A percentile compares a stretch with the other conserved stretches of the same genome.
Evolutionary conservation across 2,888 invertebrate genomes (phyloP).

Genomic region (Sicus ferrugineus): DNA sequence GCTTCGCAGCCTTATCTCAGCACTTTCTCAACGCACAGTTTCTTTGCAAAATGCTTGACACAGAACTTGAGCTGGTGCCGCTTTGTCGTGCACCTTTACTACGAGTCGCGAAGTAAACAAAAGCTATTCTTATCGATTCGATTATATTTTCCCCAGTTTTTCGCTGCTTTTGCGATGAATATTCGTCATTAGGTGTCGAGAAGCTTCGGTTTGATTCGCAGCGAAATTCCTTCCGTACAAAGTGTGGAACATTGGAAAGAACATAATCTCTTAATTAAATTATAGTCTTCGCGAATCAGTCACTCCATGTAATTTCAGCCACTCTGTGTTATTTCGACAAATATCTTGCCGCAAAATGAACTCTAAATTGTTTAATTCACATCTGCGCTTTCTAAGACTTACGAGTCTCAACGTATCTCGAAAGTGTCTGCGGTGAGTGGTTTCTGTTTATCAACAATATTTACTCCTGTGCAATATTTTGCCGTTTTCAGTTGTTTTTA

Average conservation of each 20-base stretch:
- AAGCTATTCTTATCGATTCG: too few relatives aligned
- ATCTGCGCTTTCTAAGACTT: conserved; percentile 32
- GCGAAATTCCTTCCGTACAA: not conserved
- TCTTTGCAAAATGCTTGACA: too few relatives aligned
- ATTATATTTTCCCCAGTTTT: too few relatives aligned
- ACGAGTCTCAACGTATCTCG: conserved; percentile 7
- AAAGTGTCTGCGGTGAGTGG: conserved; percentile 39
- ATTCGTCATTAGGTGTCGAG: conserved; percentile 13
- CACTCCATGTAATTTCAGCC: too few relatives aligned
- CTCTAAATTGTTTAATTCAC: conserved; percentile 35
- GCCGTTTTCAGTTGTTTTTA: too few relatives aligned
- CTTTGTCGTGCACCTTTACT: too few relatives aligned
- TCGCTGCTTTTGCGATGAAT: not conserved
- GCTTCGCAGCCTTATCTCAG: too few relatives aligned
- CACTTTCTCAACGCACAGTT: too few relatives aligned
- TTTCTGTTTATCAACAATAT: not conserved
- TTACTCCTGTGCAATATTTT: not conserved
- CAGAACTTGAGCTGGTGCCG: too few relatives aligned
- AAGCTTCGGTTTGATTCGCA: conserved; percentile 15
- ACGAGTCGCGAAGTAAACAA: too few relatives aligned
- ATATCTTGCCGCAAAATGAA: conserved; percentile 36
- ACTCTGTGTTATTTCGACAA: too few relatives aligned
- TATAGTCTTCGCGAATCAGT: too few relatives aligned
- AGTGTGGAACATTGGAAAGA: not conserved
- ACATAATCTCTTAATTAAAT: not conserved